A percentile compares a stretch with the other conserved stretches of the same genome.
phyloP scores from a whole-genome alignment of 2,113 vertebrate genomes.

The Etia nguti region DNA sequence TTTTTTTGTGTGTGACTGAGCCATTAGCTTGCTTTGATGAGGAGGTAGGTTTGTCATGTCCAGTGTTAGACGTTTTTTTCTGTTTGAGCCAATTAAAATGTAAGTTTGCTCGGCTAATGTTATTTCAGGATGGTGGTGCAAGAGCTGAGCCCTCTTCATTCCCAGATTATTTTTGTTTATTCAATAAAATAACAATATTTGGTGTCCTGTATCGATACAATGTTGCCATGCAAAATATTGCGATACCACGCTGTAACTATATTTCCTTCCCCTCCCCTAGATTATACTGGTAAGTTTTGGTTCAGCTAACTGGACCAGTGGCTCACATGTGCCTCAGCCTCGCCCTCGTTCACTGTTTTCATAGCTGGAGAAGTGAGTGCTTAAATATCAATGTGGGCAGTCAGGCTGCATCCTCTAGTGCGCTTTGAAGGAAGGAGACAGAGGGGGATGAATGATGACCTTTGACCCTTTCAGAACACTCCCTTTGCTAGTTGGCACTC shows the following conservation, averaged over 20 bases:
- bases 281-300: background rate
- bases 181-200: background rate
- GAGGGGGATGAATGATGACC: conserved; percentile 22
- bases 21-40: background rate
- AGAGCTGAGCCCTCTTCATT: background rate
- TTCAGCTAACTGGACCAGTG: background rate
- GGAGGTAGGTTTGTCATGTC: background rate
- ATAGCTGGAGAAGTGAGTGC: background rate
- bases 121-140: background rate
- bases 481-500: background rate
- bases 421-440: conserved; percentile 34
- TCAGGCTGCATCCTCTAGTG: conserved; percentile 11
- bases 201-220: background rate
- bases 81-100: background rate
- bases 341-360: background rate
- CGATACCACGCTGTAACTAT: background rate
- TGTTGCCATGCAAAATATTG: background rate
- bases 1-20: background rate
- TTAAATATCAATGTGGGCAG: background rate
- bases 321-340: background rate
- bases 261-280: background rate
- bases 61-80: background rate
- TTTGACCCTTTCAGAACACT: conserved; percentile 3
- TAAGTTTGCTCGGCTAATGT: background rate
- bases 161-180: background rate